Evolutionary conservation across 2,113 vertebrate species (phyloP).

Genomic region (Vombatus ursinus): DNA sequence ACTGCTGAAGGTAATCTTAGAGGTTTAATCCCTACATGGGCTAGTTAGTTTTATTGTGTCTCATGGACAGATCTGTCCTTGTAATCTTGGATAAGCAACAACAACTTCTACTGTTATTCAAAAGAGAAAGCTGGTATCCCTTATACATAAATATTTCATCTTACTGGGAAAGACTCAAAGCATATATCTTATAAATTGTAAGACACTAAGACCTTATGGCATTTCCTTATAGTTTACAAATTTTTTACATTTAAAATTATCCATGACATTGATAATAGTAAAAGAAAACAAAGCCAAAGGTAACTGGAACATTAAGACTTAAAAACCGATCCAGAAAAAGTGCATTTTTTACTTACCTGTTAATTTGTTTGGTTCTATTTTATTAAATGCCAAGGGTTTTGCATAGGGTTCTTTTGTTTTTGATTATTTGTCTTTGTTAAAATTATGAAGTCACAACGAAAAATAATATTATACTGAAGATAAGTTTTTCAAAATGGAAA

Average conservation of each 20-base stretch:
- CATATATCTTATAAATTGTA: neutral
- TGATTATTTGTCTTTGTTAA: neutral
- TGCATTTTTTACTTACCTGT: neutral
- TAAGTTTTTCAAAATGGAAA: neutral
- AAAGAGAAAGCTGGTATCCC: neutral
- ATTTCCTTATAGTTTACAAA: neutral
- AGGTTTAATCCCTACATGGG: too few species aligned
- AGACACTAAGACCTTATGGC: neutral
- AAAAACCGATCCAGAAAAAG: neutral
- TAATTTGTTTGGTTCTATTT: neutral
- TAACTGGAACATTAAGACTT: neutral
- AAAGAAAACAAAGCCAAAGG: neutral
- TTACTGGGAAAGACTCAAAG: neutral
- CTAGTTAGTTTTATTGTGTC: too few species aligned
- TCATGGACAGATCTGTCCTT: too few species aligned
- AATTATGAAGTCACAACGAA: neutral
- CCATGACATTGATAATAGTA: neutral
- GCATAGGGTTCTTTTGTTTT: neutral
- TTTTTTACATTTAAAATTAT: neutral
- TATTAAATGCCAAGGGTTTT: neutral
- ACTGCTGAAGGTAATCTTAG: too few species aligned
- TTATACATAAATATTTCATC: neutral
- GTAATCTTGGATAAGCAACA: neutral
- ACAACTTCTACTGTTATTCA: neutral
- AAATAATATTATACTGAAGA: neutral